phyloP scores from a whole-genome alignment of 2,113 vertebrate species.

The Burhinus bistriatus region DNA sequence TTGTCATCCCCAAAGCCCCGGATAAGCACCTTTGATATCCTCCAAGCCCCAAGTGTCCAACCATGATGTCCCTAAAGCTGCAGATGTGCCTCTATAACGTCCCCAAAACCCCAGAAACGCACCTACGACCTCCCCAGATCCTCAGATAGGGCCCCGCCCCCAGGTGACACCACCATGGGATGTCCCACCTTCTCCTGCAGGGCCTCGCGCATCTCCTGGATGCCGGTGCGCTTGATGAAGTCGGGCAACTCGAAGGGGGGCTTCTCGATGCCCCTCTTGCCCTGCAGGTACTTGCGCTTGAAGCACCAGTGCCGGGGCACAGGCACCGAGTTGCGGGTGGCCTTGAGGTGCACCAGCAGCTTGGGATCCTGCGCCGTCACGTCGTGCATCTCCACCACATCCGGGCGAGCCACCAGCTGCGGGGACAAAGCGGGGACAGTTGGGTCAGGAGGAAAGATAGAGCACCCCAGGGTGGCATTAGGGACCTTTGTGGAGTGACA shows the following conservation, averaged over 20 bases:
- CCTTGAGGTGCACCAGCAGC: conserved; percentile 91
- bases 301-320: conserved; percentile 85
- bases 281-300: conserved; percentile 85
- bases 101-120: not conserved
- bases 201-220: conserved; percentile 95
- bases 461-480: no score
- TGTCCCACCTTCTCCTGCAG: conserved; percentile 88
- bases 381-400: conserved; percentile 95
- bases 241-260: conserved; percentile 91
- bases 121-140: not conserved
- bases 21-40: not conserved
- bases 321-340: conserved; percentile 89
- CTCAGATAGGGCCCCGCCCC: not conserved
- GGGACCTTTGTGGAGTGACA: conserved; percentile 53
- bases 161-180: not conserved
- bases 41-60: not conserved
- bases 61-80: not conserved
- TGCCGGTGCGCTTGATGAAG: conserved; percentile 92
- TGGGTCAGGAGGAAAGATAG: no score
- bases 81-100: not conserved
- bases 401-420: conserved; percentile 88
- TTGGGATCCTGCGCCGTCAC: conserved; percentile 93
- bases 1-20: not conserved
- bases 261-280: conserved; percentile 93
- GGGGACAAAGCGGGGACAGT: not conserved